A percentile compares a stretch with the other conserved stretches of the same genome.
These are phyloP conservation scores for Acronicta alni DNA, from an alignment of 2,888 invertebrate genomes.

Conservation along the genomic window DNA sequence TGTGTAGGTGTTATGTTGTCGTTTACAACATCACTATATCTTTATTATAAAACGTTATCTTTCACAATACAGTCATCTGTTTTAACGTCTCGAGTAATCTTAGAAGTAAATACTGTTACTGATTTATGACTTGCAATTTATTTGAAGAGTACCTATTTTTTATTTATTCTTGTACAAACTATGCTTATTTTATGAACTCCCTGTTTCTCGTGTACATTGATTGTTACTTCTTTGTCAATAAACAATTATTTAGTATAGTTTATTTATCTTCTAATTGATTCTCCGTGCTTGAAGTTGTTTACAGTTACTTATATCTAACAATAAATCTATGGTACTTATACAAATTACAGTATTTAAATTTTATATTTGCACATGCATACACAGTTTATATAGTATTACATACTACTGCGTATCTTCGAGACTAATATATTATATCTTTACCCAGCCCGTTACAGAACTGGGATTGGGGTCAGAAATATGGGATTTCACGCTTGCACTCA, in stretches of 20 bases:
- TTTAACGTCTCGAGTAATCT: too few species aligned
- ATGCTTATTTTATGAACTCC: too few species aligned
- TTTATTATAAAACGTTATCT: too few species aligned
- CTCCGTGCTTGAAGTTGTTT: not conserved
- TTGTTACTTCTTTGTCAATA: too few species aligned
- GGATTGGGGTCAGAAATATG: slow-evolving; percentile 9
- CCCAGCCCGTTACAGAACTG: not conserved
- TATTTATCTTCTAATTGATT: not conserved
- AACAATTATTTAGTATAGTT: too few species aligned
- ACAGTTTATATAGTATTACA: too few species aligned
- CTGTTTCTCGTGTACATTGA: too few species aligned
- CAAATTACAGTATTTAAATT: not conserved
- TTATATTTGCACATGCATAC: too few species aligned
- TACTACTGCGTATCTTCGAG: not conserved
- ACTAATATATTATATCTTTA: slow-evolving; percentile 6
- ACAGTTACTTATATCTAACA: not conserved
- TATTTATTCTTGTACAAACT: too few species aligned
- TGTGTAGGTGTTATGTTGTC: not conserved
- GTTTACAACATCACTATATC: not conserved
- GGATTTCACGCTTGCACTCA: slow-evolving; percentile 14
- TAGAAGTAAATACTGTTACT: too few species aligned
- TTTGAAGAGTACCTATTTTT: too few species aligned
- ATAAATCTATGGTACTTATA: not conserved
- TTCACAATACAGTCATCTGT: too few species aligned
- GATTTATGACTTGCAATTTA: not conserved